A percentile compares a stretch with the other conserved stretches of the same genome.
phyloP scores from a whole-genome alignment of 1,140 invertebrate species.

The Rhizoglyphus robini region DNA sequence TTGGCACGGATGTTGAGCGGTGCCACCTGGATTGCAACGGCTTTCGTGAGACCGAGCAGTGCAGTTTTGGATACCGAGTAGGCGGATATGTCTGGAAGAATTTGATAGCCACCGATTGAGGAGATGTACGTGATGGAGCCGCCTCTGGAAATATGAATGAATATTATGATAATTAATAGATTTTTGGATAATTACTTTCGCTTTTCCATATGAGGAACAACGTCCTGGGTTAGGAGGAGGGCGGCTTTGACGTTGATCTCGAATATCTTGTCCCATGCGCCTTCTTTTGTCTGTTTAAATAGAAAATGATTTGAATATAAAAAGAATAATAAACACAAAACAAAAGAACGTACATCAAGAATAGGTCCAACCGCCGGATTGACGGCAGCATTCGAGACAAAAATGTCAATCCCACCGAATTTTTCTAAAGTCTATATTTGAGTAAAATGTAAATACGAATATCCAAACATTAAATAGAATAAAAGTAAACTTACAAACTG shows the following conservation, averaged over 20 bases:
- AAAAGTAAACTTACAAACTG: conserved; percentile 29
- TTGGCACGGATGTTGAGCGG: conserved; percentile 64
- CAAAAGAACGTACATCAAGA: conserved; percentile 48
- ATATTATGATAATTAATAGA: background rate
- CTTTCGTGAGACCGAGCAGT: conserved; percentile 71
- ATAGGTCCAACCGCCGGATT: conserved; percentile 67
- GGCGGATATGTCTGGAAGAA: conserved; percentile 66
- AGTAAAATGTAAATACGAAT: background rate
- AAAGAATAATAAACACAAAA: background rate
- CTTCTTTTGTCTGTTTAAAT: conserved; percentile 19
- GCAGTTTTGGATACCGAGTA: conserved; percentile 93
- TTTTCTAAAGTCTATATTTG: conserved; percentile 47
- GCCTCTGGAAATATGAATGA: conserved; percentile 32
- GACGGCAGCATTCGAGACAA: conserved; percentile 85
- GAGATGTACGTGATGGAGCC: conserved; percentile 68
- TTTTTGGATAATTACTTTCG: conserved; percentile 38
- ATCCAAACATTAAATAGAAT: background rate
- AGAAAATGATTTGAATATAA: conserved; percentile 30
- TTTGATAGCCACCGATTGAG: conserved; percentile 76
- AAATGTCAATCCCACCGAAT: conserved; percentile 79
- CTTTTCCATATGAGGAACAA: conserved; percentile 62
- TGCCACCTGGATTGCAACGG: conserved; percentile 42
- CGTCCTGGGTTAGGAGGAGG: conserved; percentile 73
- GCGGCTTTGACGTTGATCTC: conserved; percentile 84
- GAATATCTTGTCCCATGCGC: conserved; percentile 68